These are phyloP conservation scores for Cephus nigrinus DNA, from an alignment of 2,888 invertebrate species.

Conservation along the genomic window DNA sequence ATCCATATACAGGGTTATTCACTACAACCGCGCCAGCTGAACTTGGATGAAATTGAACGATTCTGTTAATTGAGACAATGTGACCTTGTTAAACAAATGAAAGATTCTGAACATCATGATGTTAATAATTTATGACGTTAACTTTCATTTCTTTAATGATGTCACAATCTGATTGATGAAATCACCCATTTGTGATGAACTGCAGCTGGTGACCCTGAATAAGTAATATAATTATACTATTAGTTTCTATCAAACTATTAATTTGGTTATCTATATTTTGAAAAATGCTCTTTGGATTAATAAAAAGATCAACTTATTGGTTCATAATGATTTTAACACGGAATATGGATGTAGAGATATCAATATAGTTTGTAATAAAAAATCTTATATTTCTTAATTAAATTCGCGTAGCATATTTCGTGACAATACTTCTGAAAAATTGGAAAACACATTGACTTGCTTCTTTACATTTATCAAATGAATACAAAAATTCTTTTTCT, in stretches of 20 bases:
- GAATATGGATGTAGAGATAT: neutral
- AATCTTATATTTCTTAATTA: slow-evolving; percentile 17
- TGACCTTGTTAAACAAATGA: too few relatives aligned
- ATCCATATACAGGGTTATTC: too few relatives aligned
- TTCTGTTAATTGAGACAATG: too few relatives aligned
- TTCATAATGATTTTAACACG: neutral
- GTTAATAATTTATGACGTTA: too few relatives aligned
- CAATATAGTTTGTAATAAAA: neutral
- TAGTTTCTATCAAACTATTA: neutral
- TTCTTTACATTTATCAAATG: slow-evolving; percentile 73
- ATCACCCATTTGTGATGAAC: too few relatives aligned
- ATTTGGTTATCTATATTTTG: neutral
- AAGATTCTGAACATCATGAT: too few relatives aligned
- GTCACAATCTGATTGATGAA: too few relatives aligned
- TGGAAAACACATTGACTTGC: slow-evolving; percentile 78
- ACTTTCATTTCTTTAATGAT: too few relatives aligned
- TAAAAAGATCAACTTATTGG: neutral
- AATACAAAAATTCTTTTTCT: slow-evolving; percentile 75
- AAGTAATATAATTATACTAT: neutral
- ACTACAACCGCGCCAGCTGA: too few relatives aligned
- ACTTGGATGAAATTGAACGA: too few relatives aligned
- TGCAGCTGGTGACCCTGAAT: neutral
- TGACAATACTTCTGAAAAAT: slow-evolving; percentile 77
- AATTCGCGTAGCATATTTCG: slow-evolving; percentile 68
- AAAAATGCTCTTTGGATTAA: neutral